Evolutionary conservation across 2,888 invertebrate genomes (phyloP), one percentile per base, ranked within the genome.

Genomic region (Sialis fuliginosa): DNA sequence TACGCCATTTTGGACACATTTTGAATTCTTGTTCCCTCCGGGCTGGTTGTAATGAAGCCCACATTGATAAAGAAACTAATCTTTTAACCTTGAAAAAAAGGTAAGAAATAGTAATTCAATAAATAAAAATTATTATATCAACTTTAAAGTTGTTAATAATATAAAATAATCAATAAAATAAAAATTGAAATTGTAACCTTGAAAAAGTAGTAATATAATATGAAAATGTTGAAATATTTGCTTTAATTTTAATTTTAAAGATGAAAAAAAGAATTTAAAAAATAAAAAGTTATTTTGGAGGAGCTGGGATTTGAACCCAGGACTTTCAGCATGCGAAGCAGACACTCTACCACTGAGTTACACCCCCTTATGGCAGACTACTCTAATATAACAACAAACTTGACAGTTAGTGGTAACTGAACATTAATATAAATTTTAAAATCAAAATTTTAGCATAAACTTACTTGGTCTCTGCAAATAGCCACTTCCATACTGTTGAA

Each of bases 401-500:
- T 22, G 22, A 22, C 22, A 22, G 22, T 4, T 22, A 22, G 2
- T 22, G 22, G 22, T 22, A 22, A 22, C 22, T 22, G 22, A 22
- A 35, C 35, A 35, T 35, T 35, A n/a, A n/a, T 35, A n/a, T 35
- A 35, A 35, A 35, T 3, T n/a, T n/a, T 35, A 8, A 35, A 35
- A 9, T 35, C 4, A 35, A 35, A 8, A 9, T 35, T 35, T 35
- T 35, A 9, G 8, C 13, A n/a, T 32, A n/a, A 34, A 44, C 22
- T 44, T 7, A 90, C 87, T 66, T 95, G 91, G 55, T 91, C 87
- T 39, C 97, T 70, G 48, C 98, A 90, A 40, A 98, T 66, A 56
- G 85, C 85, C 46, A 95, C 86, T 69, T 98, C 97, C 83, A 98
- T 86, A 55, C 95, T 95, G 58, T 95, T 95, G 59, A 97, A 96